A percentile compares a stretch with the other conserved stretches of the same genome.
phyloP scores from a whole-genome alignment of 2,113 vertebrate genomes.

The Siphamia tubifer region DNA sequence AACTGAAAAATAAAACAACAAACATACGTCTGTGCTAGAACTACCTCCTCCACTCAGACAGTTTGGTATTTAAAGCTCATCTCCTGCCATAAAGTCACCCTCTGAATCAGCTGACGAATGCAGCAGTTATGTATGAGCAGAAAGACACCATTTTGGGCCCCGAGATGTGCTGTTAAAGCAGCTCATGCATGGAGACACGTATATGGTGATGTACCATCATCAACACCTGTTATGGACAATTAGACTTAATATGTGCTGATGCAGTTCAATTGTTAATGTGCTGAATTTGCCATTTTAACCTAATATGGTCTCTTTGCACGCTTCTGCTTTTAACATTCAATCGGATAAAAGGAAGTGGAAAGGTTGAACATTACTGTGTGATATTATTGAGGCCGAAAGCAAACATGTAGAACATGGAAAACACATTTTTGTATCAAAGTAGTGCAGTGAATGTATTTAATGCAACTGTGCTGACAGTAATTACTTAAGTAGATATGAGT shows the following conservation, averaged over 20 bases:
- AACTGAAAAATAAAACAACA: not conserved
- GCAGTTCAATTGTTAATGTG: not conserved
- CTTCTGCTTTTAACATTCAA: too few relatives aligned
- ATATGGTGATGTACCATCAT: not conserved
- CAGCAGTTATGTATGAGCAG: not conserved
- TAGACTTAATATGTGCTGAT: constrained; percentile 2
- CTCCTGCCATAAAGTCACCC: not conserved
- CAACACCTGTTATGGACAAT: constrained; percentile 19
- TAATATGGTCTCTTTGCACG: not conserved
- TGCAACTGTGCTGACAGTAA: not conserved
- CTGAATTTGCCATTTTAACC: not conserved
- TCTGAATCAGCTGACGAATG: not conserved
- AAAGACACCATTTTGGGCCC: not conserved
- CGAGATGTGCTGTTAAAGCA: not conserved
- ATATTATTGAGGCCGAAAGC: not conserved
- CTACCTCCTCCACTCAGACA: not conserved
- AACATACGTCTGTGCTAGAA: not conserved
- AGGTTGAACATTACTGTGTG: constrained; percentile 1
- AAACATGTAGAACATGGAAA: not conserved
- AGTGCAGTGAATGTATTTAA: not conserved
- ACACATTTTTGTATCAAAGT: not conserved
- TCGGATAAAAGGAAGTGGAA: not conserved
- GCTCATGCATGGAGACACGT: not conserved
- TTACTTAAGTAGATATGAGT: not conserved
- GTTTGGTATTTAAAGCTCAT: not conserved